phyloP scores from a whole-genome alignment of 1,140 invertebrate species.

The Philaenus spumarius region DNA sequence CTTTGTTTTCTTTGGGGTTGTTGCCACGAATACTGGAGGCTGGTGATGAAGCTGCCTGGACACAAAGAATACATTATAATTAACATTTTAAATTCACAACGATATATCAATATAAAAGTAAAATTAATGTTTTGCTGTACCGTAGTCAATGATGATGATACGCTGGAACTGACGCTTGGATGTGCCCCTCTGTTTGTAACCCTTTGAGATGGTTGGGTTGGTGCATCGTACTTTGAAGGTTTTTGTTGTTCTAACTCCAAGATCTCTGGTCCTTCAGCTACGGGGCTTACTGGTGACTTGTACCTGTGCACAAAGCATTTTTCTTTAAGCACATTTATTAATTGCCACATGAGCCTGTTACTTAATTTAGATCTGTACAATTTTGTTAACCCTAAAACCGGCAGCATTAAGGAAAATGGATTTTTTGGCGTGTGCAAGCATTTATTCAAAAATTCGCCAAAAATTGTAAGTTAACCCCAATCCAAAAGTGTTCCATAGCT shows the following conservation, averaged over 20 bases:
- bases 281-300: slow-evolving; percentile 28
- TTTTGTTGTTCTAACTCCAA: not conserved
- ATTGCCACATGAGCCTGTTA: too few species aligned
- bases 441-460: too few species aligned
- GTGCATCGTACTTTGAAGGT: not conserved
- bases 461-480: too few species aligned
- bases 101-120: too few species aligned
- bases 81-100: too few species aligned
- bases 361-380: too few species aligned
- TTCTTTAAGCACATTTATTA: too few species aligned
- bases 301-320: too few species aligned
- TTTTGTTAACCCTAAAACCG: too few species aligned
- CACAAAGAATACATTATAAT: slow-evolving; percentile 21
- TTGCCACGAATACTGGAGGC: slow-evolving; percentile 44
- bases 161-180: slow-evolving; percentile 20
- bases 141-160: slow-evolving; percentile 26
- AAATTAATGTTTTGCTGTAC: slow-evolving; percentile 7
- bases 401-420: too few species aligned
- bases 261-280: slow-evolving; percentile 21
- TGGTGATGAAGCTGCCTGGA: slow-evolving; percentile 51
- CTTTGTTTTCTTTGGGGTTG: slow-evolving; percentile 67
- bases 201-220: not conserved
- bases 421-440: too few species aligned
- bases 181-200: not conserved
- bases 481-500: too few species aligned